Evolutionary conservation across 2,888 invertebrate genomes (phyloP), one percentile per base, ranked within the genome.

Genomic region (Zele albiditarsus): DNA sequence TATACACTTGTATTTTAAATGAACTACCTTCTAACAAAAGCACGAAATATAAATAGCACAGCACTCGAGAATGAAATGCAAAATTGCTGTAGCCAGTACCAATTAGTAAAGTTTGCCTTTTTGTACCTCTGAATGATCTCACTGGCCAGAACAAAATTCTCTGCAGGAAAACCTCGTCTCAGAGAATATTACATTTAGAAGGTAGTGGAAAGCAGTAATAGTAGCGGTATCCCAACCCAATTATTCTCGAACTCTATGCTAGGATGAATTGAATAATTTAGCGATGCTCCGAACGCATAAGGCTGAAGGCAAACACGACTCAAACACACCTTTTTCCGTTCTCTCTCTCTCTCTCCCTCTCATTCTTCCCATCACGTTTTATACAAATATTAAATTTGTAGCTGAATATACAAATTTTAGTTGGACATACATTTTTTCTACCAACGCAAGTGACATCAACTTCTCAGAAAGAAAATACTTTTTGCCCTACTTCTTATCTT

Each of bases 241-340:
- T 70, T 60, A 68, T 60, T 60, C 70, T 57, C 70, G 49, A 58
- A 60, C 70, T 70, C 49, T n/a, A 20, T 38, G 38, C 70, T 77
- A 80, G 80, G 82, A 84, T 80, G 82, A 84, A 83, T 84, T 82
- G 81, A 84, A 84, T 84, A 84, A 83, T 84, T 84, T 81, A 83
- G 71, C 74, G 28, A 60, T 38, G 25, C 25, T 16, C 70, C 27
- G 33, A 70, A 70, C 60, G 70, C 69, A 57, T 31, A 69, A 67
- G 71, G 78, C 57, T 68, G 53, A 78, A 74, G 71, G 2, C n/a
- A 16, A 62, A 62, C 62, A 28, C 57, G 25, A 28, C 20, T 53
- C 8, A 53, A 53, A 53, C 8, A 53, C 8, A 20, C 8, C 2
- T 8, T 6, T 53, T 10, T 33, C n/a, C 20, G 4, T 4, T n/a